Evolutionary conservation across 2,888 invertebrate species (phyloP), one percentile per base, ranked within the genome.

Genomic region (Shargacucullia verbasci): DNA sequence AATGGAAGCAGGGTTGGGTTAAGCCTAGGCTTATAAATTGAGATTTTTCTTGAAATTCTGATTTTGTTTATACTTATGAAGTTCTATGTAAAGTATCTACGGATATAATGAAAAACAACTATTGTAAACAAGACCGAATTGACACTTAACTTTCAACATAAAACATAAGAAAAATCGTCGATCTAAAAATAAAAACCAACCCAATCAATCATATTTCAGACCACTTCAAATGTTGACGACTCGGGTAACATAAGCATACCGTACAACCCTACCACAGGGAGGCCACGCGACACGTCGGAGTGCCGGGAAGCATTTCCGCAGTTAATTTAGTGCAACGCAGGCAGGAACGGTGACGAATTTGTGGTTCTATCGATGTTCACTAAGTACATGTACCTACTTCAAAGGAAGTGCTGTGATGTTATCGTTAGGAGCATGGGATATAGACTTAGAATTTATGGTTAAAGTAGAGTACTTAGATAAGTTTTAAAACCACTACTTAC

Each of bases 301-400:
- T 9, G 40, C 46, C 68, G 64, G 73, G 64, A 76, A 73, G 60
- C 64, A 73, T 54, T 73, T 76, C 76, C 76, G 73, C 41, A 69
- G 76, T 59, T 73, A 73, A 72, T 72, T 73, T 57, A 43, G 73
- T 73, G 56, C 64, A 59, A 54, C 48, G 44, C 53, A 52, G 40
- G 61, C 56, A 49, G 20, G 2, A 37, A 37, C 13, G 50, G 45
- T 33, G 54, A 68, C 76, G 50, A 60, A 68, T 64, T 72, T 56
- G 63, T 67, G 33, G 38, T n/a, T n/a, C n/a, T n/a, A n/a, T n/a
- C n/a, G n/a, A n/a, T n/a, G 43, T 47, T 27, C 31, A 49, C 3
- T 2, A 11, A 14, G 12, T 3, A 14, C 15, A 35, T 44, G 31
- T 33, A 9, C 27, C 5, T 25, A 31, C 14, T 38, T 48, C 15